Percentiles rank a stretch among this genome's conserved stretches.
These are phyloP conservation scores for Hemitrygon akajei DNA, from an alignment of 2,797 vertebrate genomes.

Conservation along the genomic window DNA sequence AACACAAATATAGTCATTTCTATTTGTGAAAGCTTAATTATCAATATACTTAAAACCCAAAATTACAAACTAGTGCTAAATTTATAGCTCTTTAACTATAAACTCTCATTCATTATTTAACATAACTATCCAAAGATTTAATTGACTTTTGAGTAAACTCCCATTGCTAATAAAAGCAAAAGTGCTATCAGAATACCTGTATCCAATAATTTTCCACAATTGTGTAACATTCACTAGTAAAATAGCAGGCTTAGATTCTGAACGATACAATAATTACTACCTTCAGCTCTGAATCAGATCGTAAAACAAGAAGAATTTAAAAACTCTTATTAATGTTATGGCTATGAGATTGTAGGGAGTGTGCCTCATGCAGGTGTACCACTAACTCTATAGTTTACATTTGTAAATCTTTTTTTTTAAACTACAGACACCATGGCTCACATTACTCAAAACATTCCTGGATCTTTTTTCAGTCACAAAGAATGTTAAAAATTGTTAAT, in stretches of 20 bases:
- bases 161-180: neutral
- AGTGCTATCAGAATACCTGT: neutral
- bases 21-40: neutral
- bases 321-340: neutral
- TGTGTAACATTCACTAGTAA: neutral
- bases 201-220: neutral
- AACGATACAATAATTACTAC: neutral
- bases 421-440: conserved; percentile 20
- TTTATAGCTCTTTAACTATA: neutral
- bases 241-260: neutral
- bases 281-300: neutral
- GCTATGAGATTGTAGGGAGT: neutral
- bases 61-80: neutral
- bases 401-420: neutral
- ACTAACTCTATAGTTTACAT: conserved; percentile 26
- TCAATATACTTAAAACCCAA: neutral
- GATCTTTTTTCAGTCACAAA: conserved; percentile 11
- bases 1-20: neutral
- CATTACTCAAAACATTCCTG: conserved; percentile 32
- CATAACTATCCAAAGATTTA: neutral
- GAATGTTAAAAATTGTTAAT: conserved; percentile 9
- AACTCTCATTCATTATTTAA: neutral
- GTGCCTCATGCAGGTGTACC: neutral
- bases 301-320: neutral
- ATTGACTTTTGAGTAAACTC: neutral